Evolutionary conservation across 1,140 invertebrate genomes (phyloP).

Genomic region (Neodiprion pinetum): DNA sequence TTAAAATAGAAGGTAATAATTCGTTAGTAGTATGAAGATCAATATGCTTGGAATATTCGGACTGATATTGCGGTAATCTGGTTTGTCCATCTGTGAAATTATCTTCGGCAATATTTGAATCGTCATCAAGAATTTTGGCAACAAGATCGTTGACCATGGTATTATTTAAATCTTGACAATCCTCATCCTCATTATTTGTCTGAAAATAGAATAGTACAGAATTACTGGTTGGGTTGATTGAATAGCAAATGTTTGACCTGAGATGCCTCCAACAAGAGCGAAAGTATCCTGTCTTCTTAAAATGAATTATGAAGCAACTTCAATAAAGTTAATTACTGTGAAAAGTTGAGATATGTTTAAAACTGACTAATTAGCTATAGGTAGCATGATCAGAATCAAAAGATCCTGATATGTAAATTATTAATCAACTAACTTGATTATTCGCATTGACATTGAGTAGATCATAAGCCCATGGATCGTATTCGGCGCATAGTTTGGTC

Average conservation of each 20-base stretch:
- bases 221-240: constrained; percentile 8
- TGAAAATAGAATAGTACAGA: constrained; percentile 41
- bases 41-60: not conserved
- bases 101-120: constrained; percentile 58
- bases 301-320: too few species aligned
- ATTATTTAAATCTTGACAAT: constrained; percentile 62
- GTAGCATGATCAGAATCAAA: not conserved
- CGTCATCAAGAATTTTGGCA: constrained; percentile 69
- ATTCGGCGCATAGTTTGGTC: constrained; percentile 46
- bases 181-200: constrained; percentile 63
- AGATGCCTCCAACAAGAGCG: not conserved
- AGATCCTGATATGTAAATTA: not conserved
- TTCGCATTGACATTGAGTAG: constrained; percentile 44
- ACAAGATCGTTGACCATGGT: constrained; percentile 72
- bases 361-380: not conserved
- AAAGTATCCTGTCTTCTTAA: not conserved
- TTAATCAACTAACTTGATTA: constrained; percentile 46
- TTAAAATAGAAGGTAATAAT: not conserved
- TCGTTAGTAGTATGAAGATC: not conserved
- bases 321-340: not conserved
- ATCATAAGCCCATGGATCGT: constrained; percentile 54
- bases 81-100: constrained; percentile 51
- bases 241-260: not conserved
- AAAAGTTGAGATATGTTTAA: not conserved
- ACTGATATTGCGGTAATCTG: constrained; percentile 32